Evolutionary conservation across 2,888 invertebrate genomes (phyloP).

Genomic region (Diarsia rubi): DNA sequence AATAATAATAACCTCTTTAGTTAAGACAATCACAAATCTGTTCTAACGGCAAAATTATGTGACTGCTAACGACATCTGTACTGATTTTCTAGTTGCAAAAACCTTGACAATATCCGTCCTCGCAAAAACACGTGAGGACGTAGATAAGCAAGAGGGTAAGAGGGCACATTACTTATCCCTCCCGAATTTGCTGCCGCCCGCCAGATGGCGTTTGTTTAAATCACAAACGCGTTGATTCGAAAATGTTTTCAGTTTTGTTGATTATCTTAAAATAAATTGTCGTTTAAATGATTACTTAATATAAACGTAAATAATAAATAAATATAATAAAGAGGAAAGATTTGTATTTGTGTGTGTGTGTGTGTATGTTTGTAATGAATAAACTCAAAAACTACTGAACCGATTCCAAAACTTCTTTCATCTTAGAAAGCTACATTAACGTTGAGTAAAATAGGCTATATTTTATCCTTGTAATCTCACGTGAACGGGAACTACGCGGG

Average conservation of each 20-base stretch:
- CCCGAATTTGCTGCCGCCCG: conserved; percentile 72
- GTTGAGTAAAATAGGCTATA: too few relatives aligned
- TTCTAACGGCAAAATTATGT: neutral
- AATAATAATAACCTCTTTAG: neutral
- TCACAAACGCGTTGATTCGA: neutral
- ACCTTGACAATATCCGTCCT: neutral
- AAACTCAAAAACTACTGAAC: too few relatives aligned
- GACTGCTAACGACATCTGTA: conserved; percentile 72
- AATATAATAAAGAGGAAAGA: too few relatives aligned
- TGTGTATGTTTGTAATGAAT: too few relatives aligned
- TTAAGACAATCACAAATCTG: neutral
- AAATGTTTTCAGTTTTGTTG: neutral
- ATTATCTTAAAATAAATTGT: neutral
- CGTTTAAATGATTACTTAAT: too few relatives aligned
- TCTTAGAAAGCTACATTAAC: too few relatives aligned
- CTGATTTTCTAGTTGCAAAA: neutral
- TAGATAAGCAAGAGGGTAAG: conserved; percentile 17
- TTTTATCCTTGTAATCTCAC: too few relatives aligned
- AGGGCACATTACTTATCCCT: conserved; percentile 59
- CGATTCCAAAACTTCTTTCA: too few relatives aligned
- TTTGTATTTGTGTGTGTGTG: too few relatives aligned
- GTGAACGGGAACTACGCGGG: too few relatives aligned
- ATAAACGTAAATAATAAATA: too few relatives aligned
- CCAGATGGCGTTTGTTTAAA: conserved; percentile 74
- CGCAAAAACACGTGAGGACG: conserved; percentile 11